Evolutionary conservation across 2,888 invertebrate genomes (phyloP), one percentile per base, ranked within the genome.

Genomic region (Beris chalybata): DNA sequence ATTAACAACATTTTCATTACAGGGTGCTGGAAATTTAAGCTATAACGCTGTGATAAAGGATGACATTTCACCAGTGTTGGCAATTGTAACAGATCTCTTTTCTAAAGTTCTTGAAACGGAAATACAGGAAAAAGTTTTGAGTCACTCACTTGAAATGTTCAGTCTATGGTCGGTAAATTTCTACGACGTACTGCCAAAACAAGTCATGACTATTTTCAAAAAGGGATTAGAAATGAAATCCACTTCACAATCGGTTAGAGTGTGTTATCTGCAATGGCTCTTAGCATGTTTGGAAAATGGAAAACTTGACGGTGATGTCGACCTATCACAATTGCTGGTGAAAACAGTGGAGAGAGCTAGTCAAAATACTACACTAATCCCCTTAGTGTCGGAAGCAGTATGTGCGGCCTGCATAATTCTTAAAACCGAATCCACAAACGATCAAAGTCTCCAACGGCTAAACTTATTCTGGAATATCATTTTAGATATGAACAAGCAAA

Each of bases 121-220:
- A 85, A 92, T 93, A 43, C 95, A 97, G 78, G 97, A 97, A 80
- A 93, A 93, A 75, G 95, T 93, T 1, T 81, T 96, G 63, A 87
- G 91, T 70, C 89, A 88, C 73, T 89, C 92, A 6, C 82, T 96
- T 30, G 89, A 92, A 74, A 89, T 90, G 86, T 85, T 95, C 79
- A 85, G 89, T 6, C 78, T 87, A 30, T 97, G 96, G 97, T 87
- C 89, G 58, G 75, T 79, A 13, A 87, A 88, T 75, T 86, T 90
- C 70, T 81, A 81, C 1, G 84, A 82, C n/a, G 85, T 85, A 69
- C 81, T 90, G 44, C 89, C 91, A 2, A 84, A 85, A 68, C 84
- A 83, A 71, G 81, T 92, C 9, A 79, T 89, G 1, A 87, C 89
- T 48, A 82, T 84, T 65, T 87, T 91, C 73, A 87, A 87, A 87